These are phyloP conservation scores for Leptosomus discolor DNA, from an alignment of 2,113 vertebrate species.

Conservation along the genomic window DNA sequence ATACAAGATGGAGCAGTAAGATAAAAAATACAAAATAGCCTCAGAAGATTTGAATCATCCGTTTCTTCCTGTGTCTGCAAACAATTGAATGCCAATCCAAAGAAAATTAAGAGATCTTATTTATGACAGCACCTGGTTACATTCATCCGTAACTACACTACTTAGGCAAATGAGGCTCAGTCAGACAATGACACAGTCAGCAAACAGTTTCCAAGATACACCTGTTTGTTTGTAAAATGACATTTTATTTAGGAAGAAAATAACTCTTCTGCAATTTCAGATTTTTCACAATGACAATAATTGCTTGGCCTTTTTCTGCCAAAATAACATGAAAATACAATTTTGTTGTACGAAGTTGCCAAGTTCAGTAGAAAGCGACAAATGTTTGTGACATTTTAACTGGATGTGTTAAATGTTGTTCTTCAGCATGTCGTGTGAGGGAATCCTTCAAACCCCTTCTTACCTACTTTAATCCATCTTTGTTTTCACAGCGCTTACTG, in stretches of 20 bases:
- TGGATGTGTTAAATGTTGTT: neutral
- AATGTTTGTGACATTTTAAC: neutral
- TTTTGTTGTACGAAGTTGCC: neutral
- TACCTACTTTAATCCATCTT: neutral
- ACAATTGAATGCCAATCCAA: neutral
- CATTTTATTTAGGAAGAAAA: neutral
- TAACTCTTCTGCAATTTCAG: neutral
- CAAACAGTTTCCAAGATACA: neutral
- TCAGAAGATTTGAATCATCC: neutral
- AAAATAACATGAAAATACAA: neutral
- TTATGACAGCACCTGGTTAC: neutral
- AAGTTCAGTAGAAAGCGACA: neutral
- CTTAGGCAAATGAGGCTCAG: neutral
- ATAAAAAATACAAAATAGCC: neutral
- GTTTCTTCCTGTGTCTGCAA: neutral
- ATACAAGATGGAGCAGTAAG: neutral
- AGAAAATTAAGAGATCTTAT: neutral
- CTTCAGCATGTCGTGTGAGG: neutral
- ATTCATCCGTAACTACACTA: neutral
- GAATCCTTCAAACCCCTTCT: neutral
- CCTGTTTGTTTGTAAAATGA: neutral
- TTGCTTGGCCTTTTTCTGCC: neutral
- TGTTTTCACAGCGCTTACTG: neutral
- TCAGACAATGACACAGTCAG: neutral
- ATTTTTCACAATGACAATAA: neutral